These are phyloP conservation scores for Dichetophora obliterata DNA, from an alignment of 2,888 invertebrate genomes.

Conservation along the genomic window DNA sequence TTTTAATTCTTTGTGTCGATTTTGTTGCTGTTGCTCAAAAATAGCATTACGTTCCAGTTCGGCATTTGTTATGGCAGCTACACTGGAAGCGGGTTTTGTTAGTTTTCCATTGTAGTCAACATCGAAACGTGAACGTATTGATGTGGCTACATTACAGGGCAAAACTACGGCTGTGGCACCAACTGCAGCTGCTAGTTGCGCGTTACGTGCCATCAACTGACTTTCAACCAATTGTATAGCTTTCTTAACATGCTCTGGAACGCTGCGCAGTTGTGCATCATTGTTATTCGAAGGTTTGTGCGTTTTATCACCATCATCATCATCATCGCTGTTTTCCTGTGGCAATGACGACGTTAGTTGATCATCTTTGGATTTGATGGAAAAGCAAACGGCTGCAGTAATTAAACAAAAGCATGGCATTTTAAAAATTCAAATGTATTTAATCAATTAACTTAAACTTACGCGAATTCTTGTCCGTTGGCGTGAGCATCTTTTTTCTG, in stretches of 20 bases:
- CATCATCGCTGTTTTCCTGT: slow-evolving; percentile 82
- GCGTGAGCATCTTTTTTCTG: slow-evolving; percentile 53
- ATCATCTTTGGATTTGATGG: slow-evolving; percentile 85
- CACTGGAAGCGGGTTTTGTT: slow-evolving; percentile 17
- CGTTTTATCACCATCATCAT: slow-evolving; percentile 70
- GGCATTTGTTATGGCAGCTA: slow-evolving; percentile 42
- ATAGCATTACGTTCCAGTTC: slow-evolving; percentile 53
- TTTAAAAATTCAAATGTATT: background rate
- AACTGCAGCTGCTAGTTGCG: slow-evolving; percentile 51
- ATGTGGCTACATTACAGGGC: slow-evolving; percentile 34
- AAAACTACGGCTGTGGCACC: slow-evolving; percentile 29
- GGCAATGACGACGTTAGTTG: slow-evolving; percentile 80
- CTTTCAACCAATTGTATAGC: slow-evolving; percentile 67
- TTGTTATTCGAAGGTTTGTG: background rate
- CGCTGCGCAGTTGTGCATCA: slow-evolving; percentile 39
- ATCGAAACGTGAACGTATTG: slow-evolving; percentile 47
- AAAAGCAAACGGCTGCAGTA: slow-evolving; percentile 83
- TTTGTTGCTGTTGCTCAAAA: slow-evolving; percentile 52
- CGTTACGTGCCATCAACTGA: slow-evolving; percentile 63
- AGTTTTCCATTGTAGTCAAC: slow-evolving; percentile 41
- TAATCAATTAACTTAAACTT: slow-evolving; percentile 43
- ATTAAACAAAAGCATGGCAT: background rate
- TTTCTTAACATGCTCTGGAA: slow-evolving; percentile 67
- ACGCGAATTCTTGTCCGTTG: slow-evolving; percentile 8
- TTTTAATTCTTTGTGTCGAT: slow-evolving; percentile 57